These are phyloP conservation scores for Pyrrhura leucotis DNA, from an alignment of 2,797 vertebrate genomes.

Conservation along the genomic window DNA sequence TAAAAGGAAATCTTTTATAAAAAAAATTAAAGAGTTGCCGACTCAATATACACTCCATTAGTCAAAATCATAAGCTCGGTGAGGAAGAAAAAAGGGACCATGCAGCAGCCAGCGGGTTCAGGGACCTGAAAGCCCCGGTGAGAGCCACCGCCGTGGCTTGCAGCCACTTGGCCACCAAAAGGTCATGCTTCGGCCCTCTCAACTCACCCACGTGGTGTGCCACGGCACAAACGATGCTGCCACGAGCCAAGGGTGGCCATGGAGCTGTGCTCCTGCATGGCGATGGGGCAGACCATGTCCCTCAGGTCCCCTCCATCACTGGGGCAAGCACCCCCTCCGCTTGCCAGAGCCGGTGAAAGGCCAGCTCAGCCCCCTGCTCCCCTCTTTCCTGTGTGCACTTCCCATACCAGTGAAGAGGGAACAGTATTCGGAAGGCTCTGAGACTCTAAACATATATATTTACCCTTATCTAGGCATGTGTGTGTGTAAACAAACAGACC, in stretches of 20 bases:
- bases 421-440: background rate
- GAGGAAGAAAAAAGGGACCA: background rate
- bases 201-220: rapidly evolving
- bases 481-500: constrained; percentile 48
- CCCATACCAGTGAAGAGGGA: background rate
- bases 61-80: constrained; percentile 37
- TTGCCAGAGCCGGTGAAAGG: rapidly evolving
- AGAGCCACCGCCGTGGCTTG: rapidly evolving
- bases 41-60: constrained; percentile 47
- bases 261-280: rapidly evolving
- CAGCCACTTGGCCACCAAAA: background rate
- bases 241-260: rapidly evolving
- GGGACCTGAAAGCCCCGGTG: rapidly evolving
- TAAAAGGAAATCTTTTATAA: constrained; percentile 60
- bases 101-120: rapidly evolving
- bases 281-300: background rate
- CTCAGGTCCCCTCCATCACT: background rate
- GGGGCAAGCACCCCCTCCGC: background rate
- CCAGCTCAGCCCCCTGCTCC: background rate
- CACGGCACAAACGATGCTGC: rapidly evolving
- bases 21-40: constrained; percentile 43
- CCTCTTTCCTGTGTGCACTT: background rate
- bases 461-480: background rate
- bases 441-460: constrained; percentile 37
- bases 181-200: background rate